A percentile compares a stretch with the other conserved stretches of the same genome.
Evolutionary conservation across 2,888 invertebrate genomes (phyloP).

Genomic region (Agrochola lota): DNA sequence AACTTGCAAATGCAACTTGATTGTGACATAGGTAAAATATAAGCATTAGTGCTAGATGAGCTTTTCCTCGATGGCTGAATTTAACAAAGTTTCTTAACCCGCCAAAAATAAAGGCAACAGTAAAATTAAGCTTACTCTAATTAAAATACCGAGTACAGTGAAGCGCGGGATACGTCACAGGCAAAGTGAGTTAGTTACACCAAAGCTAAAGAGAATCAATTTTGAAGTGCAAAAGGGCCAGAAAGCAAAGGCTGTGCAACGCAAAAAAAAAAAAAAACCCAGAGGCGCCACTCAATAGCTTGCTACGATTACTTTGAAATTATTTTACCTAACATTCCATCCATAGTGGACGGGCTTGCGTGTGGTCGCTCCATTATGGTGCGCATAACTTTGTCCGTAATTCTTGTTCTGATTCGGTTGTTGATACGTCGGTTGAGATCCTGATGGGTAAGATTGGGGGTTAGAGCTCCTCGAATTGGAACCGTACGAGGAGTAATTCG

Average conservation of each 20-base stretch:
- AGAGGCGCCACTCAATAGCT: constrained; percentile 70
- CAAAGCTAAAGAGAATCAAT: constrained; percentile 37
- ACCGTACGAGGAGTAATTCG: constrained; percentile 83
- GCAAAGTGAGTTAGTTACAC: constrained; percentile 40
- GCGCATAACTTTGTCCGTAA: constrained; percentile 80
- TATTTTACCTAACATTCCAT: constrained; percentile 89
- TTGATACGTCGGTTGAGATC: constrained; percentile 80
- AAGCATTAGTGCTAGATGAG: constrained; percentile 41
- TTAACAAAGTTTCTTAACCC: not conserved
- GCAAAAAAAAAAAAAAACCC: constrained; percentile 63
- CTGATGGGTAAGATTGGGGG: constrained; percentile 84
- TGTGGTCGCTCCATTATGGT: constrained; percentile 78
- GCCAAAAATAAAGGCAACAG: constrained; percentile 12
- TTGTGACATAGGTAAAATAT: constrained; percentile 28
- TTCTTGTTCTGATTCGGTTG: constrained; percentile 81
- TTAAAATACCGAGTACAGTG: constrained; percentile 18
- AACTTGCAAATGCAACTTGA: constrained; percentile 25
- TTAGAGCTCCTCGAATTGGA: constrained; percentile 85
- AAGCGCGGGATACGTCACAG: constrained; percentile 22
- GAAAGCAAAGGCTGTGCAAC: constrained; percentile 56
- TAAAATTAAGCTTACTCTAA: constrained; percentile 19
- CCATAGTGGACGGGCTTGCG: constrained; percentile 85
- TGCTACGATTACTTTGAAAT: constrained; percentile 49
- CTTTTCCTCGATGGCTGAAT: not conserved
- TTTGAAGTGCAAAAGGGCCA: constrained; percentile 26